phyloP scores from a whole-genome alignment of 2,888 invertebrate species.

The Toxonevra muliebris region DNA sequence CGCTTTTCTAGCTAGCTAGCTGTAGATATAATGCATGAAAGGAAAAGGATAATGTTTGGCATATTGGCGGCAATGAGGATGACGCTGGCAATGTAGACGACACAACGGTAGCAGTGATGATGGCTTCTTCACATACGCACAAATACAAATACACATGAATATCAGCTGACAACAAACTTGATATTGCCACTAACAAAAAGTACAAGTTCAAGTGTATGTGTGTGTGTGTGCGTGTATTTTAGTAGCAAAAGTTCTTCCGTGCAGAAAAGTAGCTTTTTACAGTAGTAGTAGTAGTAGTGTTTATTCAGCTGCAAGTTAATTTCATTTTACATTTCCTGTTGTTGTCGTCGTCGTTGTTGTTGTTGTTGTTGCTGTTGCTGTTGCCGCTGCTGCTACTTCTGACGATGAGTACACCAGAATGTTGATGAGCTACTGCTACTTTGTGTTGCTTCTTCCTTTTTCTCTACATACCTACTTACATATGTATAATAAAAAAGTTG shows the following conservation, averaged over 20 bases:
- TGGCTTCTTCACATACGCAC: too few species aligned
- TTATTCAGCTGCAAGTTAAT: conserved; percentile 33
- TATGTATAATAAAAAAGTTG: too few species aligned
- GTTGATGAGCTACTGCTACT: too few species aligned
- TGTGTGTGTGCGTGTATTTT: not conserved
- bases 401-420: too few species aligned
- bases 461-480: too few species aligned
- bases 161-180: not conserved
- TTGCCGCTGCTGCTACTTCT: not conserved
- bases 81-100: not conserved
- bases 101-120: too few species aligned
- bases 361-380: not conserved
- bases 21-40: conserved; percentile 18
- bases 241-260: conserved; percentile 21
- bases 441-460: not conserved
- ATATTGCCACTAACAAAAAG: not conserved
- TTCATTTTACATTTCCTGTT: conserved; percentile 33
- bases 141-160: not conserved
- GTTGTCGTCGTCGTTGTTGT: not conserved
- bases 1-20: too few species aligned
- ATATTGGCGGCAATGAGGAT: conserved; percentile 2
- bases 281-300: conserved; percentile 13
- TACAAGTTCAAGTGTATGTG: not conserved
- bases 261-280: conserved; percentile 33
- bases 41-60: conserved; percentile 25